Evolutionary conservation across 2,797 vertebrate species (phyloP).

Genomic region (Enoplosus armatus): DNA sequence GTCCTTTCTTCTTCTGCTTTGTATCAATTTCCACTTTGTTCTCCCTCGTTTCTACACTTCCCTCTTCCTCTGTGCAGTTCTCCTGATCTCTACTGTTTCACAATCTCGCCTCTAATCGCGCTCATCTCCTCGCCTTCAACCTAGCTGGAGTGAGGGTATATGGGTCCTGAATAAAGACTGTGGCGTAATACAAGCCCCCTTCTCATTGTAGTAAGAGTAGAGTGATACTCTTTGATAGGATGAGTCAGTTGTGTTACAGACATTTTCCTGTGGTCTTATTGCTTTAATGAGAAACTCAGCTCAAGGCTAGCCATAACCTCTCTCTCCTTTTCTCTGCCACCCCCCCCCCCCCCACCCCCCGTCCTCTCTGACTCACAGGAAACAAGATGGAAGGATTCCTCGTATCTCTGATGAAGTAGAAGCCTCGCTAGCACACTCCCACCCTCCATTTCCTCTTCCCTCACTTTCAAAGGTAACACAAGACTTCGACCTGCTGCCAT

Average conservation of each 20-base stretch:
- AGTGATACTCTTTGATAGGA: conserved; percentile 29
- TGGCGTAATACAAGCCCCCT: conserved; percentile 1
- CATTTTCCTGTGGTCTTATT: conserved; percentile 42
- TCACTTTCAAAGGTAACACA: conserved; percentile 84
- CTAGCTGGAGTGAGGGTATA: not conserved
- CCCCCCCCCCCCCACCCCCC: conserved; percentile 13
- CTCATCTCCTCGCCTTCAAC: not conserved
- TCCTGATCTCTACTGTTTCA: conserved; percentile 14
- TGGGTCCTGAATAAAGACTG: not conserved
- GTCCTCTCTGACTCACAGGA: conserved; percentile 82
- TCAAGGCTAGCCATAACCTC: conserved; percentile 37
- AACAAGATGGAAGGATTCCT: conserved; percentile 87
- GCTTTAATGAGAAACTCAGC: conserved; percentile 44
- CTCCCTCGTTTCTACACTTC: not conserved
- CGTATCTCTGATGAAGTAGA: conserved; percentile 85
- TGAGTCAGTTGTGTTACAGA: conserved; percentile 28
- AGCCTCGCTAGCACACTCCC: conserved; percentile 58
- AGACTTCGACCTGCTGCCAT: not conserved
- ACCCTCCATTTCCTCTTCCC: conserved; percentile 66
- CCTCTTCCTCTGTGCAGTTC: not conserved
- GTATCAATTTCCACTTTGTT: conserved; percentile 42
- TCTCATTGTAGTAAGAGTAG: conserved; percentile 6
- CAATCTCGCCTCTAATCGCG: conserved; percentile 12
- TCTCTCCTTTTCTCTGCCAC: conserved; percentile 12
- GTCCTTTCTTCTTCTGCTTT: conserved; percentile 40